A percentile compares a stretch with the other conserved stretches of the same genome.
Evolutionary conservation across 2,888 invertebrate genomes (phyloP).

Genomic region (Xanthorhoe designata): DNA sequence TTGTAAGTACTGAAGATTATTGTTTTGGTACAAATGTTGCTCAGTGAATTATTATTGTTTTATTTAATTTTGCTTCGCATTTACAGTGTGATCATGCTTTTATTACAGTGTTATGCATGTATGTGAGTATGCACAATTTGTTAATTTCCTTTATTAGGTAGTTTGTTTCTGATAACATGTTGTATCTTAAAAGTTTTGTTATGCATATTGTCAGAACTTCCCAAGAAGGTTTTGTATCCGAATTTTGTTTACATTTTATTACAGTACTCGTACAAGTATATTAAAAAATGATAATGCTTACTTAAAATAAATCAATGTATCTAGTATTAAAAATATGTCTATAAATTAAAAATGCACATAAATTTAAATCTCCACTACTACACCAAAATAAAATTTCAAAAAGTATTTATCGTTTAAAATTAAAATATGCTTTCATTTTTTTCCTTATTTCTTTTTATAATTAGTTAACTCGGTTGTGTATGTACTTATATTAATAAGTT

Average conservation of each 20-base stretch:
- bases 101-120: conserved; percentile 84
- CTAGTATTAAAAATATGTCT: conserved; percentile 49
- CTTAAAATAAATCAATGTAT: conserved; percentile 43
- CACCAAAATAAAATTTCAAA: conserved; percentile 63
- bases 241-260: conserved; percentile 60
- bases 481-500: conserved; percentile 85
- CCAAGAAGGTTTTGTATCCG: conserved; percentile 61
- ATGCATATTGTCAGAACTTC: conserved; percentile 63
- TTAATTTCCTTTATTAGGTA: conserved; percentile 61
- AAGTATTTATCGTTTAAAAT: conserved; percentile 49
- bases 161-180: conserved; percentile 67
- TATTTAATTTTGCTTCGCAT: conserved; percentile 75
- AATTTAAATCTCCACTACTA: conserved; percentile 75
- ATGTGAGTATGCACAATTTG: conserved; percentile 84
- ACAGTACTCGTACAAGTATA: conserved; percentile 43
- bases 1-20: conserved; percentile 78
- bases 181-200: conserved; percentile 47
- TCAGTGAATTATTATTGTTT: conserved; percentile 61
- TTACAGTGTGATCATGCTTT: conserved; percentile 83
- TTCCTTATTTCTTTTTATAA: conserved; percentile 63
- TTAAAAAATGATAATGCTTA: conserved; percentile 48
- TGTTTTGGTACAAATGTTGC: conserved; percentile 77
- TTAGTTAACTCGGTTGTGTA: conserved; percentile 83
- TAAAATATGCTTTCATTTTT: conserved; percentile 58
- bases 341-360: conserved; percentile 56